phyloP scores from a whole-genome alignment of 2,888 invertebrate genomes.

The Cheilosia urbana region DNA sequence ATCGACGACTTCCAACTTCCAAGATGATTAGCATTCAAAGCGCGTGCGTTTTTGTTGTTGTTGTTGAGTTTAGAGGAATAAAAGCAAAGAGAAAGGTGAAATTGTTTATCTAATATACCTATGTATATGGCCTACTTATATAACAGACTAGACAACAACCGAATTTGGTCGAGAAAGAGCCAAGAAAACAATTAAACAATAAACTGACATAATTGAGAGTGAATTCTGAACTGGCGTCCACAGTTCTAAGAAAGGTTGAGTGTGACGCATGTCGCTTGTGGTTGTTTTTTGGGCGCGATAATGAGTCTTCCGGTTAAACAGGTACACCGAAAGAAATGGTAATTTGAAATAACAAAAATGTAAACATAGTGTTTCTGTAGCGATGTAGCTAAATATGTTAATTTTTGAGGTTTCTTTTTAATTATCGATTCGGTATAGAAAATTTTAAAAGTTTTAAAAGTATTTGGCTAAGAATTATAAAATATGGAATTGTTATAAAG shows the following conservation, averaged over 20 bases:
- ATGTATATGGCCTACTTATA: constrained; percentile 31
- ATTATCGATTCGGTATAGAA: too few relatives aligned
- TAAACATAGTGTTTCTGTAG: background rate
- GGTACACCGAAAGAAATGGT: constrained; percentile 29
- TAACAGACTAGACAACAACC: constrained; percentile 32
- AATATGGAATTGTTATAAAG: too few relatives aligned
- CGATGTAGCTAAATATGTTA: background rate
- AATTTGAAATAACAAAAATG: background rate
- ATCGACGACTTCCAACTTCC: constrained; percentile 29
- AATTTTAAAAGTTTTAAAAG: too few relatives aligned
- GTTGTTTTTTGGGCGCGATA: constrained; percentile 6
- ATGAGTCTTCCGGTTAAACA: constrained; percentile 47
- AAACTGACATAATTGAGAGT: background rate
- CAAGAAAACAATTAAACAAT: background rate
- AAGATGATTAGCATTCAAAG: constrained; percentile 50
- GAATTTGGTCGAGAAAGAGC: background rate
- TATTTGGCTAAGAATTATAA: too few relatives aligned
- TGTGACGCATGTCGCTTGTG: constrained; percentile 28
- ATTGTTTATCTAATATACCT: constrained; percentile 43
- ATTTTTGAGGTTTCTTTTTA: background rate
- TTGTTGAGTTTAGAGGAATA: constrained; percentile 16
- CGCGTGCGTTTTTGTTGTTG: background rate
- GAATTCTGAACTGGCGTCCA: background rate
- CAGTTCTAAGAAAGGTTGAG: constrained; percentile 26
- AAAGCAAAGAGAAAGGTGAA: constrained; percentile 65